Base-by-base conservation (phyloP, 2,113 vertebrate genomes). In the Laticauda colubrina region DNA sequence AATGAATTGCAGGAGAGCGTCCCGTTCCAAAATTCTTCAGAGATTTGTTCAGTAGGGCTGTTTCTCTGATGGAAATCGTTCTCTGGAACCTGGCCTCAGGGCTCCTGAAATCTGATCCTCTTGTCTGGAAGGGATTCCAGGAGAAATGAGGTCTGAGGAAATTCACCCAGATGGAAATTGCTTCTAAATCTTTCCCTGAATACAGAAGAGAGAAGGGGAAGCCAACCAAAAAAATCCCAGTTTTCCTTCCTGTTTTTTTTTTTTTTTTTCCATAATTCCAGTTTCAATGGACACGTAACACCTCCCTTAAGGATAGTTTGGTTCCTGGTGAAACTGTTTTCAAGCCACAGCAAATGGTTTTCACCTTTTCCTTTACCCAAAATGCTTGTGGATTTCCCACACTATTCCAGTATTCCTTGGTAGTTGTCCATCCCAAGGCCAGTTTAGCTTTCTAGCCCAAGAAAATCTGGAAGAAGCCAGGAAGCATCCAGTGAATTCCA, bases 141-240 rank as follows among this genome's bases (percentile, higher is more conserved):
- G 51, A 26, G 51, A 64, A 51, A 10, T 1, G 12, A 55, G 2
- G 59, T 14, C 14, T 43, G 45, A 23, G 4, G 8, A 51, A 56
- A 15, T 34, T 59, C 10, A 43, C 53, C 87, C 34, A 88, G 39
- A 4, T 85, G 69, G n/a, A 85, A 59, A 48, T 55, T 0, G 56
- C 14, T 64, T 90, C 55, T 18, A 2, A 4, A 61, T 53, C 18
- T 20, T n/a, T 3, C n/a, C 88, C 1, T 1, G 3, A 53, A 43
- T 43, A 26, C 2, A 7, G 81, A 93, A 90, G n/a, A 54, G n/a
- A 90, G 48, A 90, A 81, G 48, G 34, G 23, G 56, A 90, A 90
- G 45, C 7, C 15, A 0, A 39, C 15, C 2, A 1, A 21, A 1
- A 23, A 1, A 4, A 14, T 6, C 3, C 20, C 21, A 43, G 23